A percentile compares a stretch with the other conserved stretches of the same genome.
Conservation (phyloP, 2,888 invertebrate genomes). For the Euphydryas editha region DNA sequence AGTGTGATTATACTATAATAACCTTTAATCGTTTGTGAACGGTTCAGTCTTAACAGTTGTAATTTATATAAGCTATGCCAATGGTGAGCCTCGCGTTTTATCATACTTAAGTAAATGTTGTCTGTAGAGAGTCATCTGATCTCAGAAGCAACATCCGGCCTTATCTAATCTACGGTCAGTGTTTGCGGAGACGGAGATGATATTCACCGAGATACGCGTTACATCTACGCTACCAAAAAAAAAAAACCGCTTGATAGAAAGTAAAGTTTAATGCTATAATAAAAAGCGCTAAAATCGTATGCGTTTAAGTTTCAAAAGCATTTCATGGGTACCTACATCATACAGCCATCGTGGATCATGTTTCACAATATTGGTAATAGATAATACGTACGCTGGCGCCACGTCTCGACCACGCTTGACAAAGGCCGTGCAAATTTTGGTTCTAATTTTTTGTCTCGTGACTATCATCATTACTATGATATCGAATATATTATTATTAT, state of each 20-base stretch:
- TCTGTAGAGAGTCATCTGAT: slow-evolving; percentile 44
- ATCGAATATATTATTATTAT: neutral
- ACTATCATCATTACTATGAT: neutral
- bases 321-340: slow-evolving; percentile 20
- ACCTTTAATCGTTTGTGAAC: neutral
- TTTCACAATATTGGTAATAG: slow-evolving; percentile 42
- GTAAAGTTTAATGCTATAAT: neutral
- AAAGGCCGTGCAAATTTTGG: slow-evolving; percentile 21
- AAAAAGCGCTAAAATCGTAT: slow-evolving; percentile 19
- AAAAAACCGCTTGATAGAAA: slow-evolving; percentile 13
- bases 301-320: neutral
- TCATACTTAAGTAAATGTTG: slow-evolving; percentile 48
- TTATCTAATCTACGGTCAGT: slow-evolving; percentile 82
- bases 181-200: slow-evolving; percentile 65
- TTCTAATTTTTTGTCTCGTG: slow-evolving; percentile 17
- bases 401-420: slow-evolving; percentile 13
- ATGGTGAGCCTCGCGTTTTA: slow-evolving; percentile 33
- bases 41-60: neutral
- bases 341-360: slow-evolving; percentile 27
- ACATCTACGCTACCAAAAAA: slow-evolving; percentile 19
- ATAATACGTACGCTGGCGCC: slow-evolving; percentile 43
- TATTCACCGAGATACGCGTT: slow-evolving; percentile 68
- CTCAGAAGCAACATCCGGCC: slow-evolving; percentile 70
- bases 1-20: neutral
- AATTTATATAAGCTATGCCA: slow-evolving; percentile 7